A percentile compares a stretch with the other conserved stretches of the same genome.
Evolutionary conservation across 2,888 invertebrate species (phyloP).

Genomic region (Drosophila melanocephala): DNA sequence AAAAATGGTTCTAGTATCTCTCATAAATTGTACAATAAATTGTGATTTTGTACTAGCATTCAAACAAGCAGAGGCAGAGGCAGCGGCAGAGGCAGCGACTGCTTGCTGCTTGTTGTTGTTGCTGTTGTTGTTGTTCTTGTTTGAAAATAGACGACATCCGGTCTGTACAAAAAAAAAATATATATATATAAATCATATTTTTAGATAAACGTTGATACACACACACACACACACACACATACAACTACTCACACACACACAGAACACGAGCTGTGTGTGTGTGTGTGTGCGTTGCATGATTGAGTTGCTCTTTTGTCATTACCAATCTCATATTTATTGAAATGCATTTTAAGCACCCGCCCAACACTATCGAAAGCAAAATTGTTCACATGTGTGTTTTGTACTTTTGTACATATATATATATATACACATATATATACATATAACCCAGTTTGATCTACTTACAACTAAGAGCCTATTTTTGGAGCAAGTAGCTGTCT

Average conservation of each 20-base stretch:
- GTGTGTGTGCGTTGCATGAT: constrained; percentile 40
- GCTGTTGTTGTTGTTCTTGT: constrained; percentile 56
- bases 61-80: constrained; percentile 33
- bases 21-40: constrained; percentile 56
- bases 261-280: constrained; percentile 5
- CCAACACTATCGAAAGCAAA: not conserved
- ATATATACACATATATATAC: not conserved
- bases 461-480: not conserved
- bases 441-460: constrained; percentile 2
- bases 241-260: not conserved
- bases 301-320: constrained; percentile 57
- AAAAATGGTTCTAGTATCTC: constrained; percentile 50
- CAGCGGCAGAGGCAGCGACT: not conserved
- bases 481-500: not conserved
- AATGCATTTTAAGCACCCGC: constrained; percentile 26
- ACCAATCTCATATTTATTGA: constrained; percentile 38
- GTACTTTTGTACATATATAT: not conserved
- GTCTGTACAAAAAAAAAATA: constrained; percentile 67
- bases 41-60: constrained; percentile 56
- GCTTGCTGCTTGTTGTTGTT: constrained; percentile 23
- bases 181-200: constrained; percentile 78
- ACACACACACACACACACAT: constrained; percentile 10
- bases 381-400: not conserved
- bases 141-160: constrained; percentile 84
- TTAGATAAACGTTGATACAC: constrained; percentile 72